Percentiles rank a stretch among this genome's conserved stretches.
Evolutionary conservation across 2,113 vertebrate species (phyloP).

Genomic region (Varanus salvator): DNA sequence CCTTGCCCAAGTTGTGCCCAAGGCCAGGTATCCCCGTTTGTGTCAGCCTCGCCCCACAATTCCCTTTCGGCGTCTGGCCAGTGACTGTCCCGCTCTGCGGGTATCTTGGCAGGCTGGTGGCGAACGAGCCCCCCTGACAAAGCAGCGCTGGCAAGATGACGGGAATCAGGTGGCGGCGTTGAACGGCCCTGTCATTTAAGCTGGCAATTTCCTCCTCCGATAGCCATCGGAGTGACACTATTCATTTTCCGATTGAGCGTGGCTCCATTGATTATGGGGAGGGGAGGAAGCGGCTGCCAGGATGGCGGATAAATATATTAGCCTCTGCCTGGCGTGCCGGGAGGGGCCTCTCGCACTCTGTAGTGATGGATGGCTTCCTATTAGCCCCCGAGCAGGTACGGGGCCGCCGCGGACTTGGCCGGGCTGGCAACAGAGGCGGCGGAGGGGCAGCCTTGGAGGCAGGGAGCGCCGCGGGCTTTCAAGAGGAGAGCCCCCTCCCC

Average conservation of each 20-base stretch:
- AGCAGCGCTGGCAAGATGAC: neutral
- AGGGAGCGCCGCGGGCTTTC: neutral
- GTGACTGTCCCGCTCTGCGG: neutral
- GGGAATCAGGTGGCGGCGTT: neutral
- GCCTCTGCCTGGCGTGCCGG: constrained; percentile 44
- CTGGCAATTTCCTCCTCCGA: constrained; percentile 14
- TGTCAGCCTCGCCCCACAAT: neutral
- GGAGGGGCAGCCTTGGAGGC: too few relatives aligned
- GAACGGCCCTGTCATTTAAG: constrained; percentile 9
- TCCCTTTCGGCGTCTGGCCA: too few relatives aligned
- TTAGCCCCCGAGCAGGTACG: constrained; percentile 25
- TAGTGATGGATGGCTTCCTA: constrained; percentile 71
- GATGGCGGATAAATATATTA: constrained; percentile 60
- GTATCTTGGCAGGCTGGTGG: neutral
- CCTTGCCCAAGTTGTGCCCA: neutral
- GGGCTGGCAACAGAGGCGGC: neutral
- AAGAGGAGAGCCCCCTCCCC: too few relatives aligned
- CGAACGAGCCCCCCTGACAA: too few relatives aligned
- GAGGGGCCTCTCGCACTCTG: constrained; percentile 18
- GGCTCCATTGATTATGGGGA: constrained; percentile 55
- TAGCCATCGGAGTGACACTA: constrained; percentile 41
- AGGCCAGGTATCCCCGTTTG: neutral
- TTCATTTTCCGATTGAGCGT: constrained; percentile 49
- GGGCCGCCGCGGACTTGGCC: neutral
- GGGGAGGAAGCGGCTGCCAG: constrained; percentile 61